Conservation (phyloP, 2,888 invertebrate species). For the Zele albiditarsus region DNA sequence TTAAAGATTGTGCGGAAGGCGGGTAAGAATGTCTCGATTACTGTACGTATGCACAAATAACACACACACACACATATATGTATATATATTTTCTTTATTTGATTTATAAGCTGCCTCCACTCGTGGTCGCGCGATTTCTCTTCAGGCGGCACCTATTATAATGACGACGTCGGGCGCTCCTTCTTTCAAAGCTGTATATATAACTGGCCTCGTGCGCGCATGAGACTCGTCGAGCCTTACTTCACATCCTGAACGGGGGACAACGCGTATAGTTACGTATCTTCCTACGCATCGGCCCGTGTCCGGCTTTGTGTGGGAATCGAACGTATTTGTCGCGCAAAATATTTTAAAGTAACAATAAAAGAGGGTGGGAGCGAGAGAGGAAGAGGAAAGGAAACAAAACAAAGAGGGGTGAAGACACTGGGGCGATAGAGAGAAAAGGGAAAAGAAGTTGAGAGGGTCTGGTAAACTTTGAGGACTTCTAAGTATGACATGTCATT, state of each 20-base stretch:
- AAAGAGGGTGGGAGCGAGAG: background rate
- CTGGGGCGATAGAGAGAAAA: too few relatives aligned
- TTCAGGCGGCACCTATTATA: conserved; percentile 56
- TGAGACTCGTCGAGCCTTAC: conserved; percentile 49
- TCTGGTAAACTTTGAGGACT: background rate
- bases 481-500: conserved; percentile 18
- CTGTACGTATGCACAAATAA: background rate
- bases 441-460: background rate
- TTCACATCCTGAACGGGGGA: conserved; percentile 57
- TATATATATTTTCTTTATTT: conserved; percentile 40
- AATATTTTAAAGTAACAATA: conserved; percentile 28
- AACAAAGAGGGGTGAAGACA: background rate
- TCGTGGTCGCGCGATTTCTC: conserved; percentile 51
- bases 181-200: conserved; percentile 45
- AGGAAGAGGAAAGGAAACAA: background rate
- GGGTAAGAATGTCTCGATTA: conserved; percentile 5
- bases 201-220: conserved; percentile 45
- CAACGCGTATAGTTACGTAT: conserved; percentile 42
- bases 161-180: conserved; percentile 59
- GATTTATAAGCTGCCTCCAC: conserved; percentile 50
- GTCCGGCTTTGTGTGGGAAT: conserved; percentile 34
- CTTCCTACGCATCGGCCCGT: conserved; percentile 43
- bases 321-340: conserved; percentile 33
- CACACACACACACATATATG: background rate
- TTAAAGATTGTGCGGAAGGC: background rate